Conservation (phyloP, 2,113 vertebrate species). For the Abramis brama region DNA sequence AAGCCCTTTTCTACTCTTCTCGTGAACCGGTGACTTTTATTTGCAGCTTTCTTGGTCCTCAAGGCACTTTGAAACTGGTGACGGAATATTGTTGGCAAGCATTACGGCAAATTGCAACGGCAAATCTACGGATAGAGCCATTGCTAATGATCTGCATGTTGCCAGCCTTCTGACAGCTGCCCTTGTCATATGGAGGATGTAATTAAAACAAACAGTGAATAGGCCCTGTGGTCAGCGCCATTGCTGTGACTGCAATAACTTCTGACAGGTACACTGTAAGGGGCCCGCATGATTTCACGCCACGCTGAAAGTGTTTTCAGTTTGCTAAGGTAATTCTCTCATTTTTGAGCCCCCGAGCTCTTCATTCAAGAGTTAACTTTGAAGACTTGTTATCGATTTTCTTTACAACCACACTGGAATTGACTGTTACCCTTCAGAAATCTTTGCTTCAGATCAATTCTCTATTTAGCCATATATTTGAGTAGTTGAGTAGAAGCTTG, state of each 20-base stretch:
- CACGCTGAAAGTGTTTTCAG: not conserved
- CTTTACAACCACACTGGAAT: not conserved
- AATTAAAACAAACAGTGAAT: conserved; percentile 49
- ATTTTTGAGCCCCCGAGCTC: conserved; percentile 8
- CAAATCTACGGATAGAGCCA: not conserved
- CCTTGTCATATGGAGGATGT: conserved; percentile 48
- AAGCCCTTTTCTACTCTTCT: conserved; percentile 22
- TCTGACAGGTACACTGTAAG: conserved; percentile 37
- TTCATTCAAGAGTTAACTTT: conserved; percentile 22
- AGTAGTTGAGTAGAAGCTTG: not conserved
- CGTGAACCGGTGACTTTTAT: conserved; percentile 30
- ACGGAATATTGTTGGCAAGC: conserved; percentile 16
- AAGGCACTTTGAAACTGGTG: not conserved
- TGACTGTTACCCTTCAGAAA: not conserved
- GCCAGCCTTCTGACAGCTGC: conserved; percentile 27
- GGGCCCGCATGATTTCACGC: conserved; percentile 2
- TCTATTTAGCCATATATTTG: conserved; percentile 4
- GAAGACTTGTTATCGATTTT: conserved; percentile 11
- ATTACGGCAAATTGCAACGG: not conserved
- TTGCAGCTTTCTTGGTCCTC: not conserved
- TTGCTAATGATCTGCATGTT: conserved; percentile 32
- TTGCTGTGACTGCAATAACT: conserved; percentile 35
- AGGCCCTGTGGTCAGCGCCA: conserved; percentile 36
- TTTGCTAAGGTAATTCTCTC: not conserved
- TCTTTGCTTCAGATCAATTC: conserved; percentile 18